phyloP scores from a whole-genome alignment of 1,140 invertebrate genomes.

The Nomia melanderi region DNA sequence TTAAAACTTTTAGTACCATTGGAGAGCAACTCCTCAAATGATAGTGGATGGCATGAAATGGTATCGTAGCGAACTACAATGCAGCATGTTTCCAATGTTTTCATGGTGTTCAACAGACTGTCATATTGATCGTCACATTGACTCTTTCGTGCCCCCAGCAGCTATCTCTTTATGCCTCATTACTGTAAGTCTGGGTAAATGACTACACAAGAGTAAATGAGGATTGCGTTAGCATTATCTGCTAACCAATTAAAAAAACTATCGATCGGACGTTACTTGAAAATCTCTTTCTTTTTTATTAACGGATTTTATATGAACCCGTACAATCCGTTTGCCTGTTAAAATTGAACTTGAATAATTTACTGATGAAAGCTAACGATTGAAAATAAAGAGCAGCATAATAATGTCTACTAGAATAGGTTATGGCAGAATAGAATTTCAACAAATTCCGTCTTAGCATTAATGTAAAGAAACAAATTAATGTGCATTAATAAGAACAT shows the following conservation, averaged over 20 bases:
- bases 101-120: slow-evolving; percentile 81
- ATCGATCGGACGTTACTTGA: slow-evolving; percentile 55
- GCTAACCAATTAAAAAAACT: slow-evolving; percentile 58
- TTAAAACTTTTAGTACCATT: slow-evolving; percentile 69
- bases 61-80: slow-evolving; percentile 81
- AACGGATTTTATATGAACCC: slow-evolving; percentile 56
- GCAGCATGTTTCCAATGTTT: slow-evolving; percentile 77
- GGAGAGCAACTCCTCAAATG: slow-evolving; percentile 80
- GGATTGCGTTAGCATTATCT: slow-evolving; percentile 58
- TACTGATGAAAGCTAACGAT: slow-evolving; percentile 42
- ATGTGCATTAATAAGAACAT: slow-evolving; percentile 53
- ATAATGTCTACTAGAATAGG: slow-evolving; percentile 50
- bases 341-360: slow-evolving; percentile 51
- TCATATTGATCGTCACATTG: slow-evolving; percentile 76
- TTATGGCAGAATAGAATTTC: slow-evolving; percentile 52
- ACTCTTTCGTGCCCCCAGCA: slow-evolving; percentile 70
- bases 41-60: slow-evolving; percentile 81
- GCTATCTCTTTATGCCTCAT: slow-evolving; percentile 63
- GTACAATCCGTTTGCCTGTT: slow-evolving; percentile 45
- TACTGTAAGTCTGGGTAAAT: slow-evolving; percentile 52
- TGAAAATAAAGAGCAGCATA: slow-evolving; percentile 58
- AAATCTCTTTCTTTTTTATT: slow-evolving; percentile 47
- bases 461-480: slow-evolving; percentile 55
- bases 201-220: slow-evolving; percentile 51
- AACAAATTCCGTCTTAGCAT: slow-evolving; percentile 64